Evolutionary conservation across 35 echinoderm and acorn worm genomes (phyloP).

Genomic region (Amphiura filiformis): DNA sequence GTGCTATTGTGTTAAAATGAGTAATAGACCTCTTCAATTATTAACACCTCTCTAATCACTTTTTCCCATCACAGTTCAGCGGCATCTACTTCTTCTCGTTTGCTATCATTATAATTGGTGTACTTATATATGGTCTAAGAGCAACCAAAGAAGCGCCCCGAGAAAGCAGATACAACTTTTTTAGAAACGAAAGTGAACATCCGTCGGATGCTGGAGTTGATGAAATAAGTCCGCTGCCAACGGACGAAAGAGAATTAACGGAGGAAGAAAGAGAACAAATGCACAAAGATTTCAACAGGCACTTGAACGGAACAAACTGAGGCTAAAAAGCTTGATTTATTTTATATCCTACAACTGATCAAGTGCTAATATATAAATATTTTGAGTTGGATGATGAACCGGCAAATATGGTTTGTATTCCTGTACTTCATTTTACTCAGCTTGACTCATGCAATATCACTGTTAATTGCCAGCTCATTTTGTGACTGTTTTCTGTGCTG

Average conservation of each 20-base stretch:
- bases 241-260: background rate
- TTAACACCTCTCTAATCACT: too few species aligned
- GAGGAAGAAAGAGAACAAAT: slow-evolving; percentile 26
- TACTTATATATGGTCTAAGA: slow-evolving; percentile 50
- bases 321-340: background rate
- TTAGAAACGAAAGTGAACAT: slow-evolving; percentile 17
- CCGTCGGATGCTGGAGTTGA: background rate
- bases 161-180: slow-evolving; percentile 50
- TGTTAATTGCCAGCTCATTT: too few species aligned
- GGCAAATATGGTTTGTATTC: too few species aligned
- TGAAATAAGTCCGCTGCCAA: background rate
- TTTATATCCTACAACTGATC: background rate
- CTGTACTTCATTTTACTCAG: too few species aligned
- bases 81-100: slow-evolving; percentile 58
- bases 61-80: slow-evolving; percentile 68
- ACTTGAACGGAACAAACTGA: slow-evolving; percentile 23
- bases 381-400: too few species aligned
- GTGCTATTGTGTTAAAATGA: too few species aligned
- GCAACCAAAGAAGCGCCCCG: slow-evolving; percentile 36
- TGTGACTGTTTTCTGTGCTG: too few species aligned
- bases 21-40: too few species aligned
- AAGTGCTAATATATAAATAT: slow-evolving; percentile 9
- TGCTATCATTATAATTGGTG: slow-evolving; percentile 59
- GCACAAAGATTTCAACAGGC: slow-evolving; percentile 6
- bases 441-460: too few species aligned